Percentiles rank a stretch among this genome's conserved stretches.
These are phyloP conservation scores for Balaeniceps rex DNA, from an alignment of 2,113 vertebrate species.

Conservation along the genomic window DNA sequence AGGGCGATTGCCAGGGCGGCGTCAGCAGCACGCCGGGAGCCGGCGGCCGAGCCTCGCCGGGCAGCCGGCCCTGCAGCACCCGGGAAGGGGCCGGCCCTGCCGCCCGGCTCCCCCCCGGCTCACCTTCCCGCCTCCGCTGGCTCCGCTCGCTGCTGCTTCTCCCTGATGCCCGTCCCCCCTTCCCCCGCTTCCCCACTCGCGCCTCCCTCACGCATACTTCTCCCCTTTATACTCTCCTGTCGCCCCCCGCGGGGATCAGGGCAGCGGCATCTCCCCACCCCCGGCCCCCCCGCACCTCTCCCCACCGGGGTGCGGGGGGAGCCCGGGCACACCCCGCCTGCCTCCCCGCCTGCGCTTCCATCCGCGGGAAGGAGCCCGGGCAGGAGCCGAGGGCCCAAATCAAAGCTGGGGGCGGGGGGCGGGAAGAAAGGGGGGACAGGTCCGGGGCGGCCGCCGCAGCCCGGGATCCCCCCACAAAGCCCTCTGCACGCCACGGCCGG, in stretches of 20 bases:
- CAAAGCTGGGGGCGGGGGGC: not conserved
- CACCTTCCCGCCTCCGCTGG: not conserved
- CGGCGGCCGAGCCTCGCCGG: not conserved
- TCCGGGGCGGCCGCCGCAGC: not conserved
- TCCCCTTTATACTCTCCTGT: not conserved
- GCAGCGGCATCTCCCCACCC: not conserved
- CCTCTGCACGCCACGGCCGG: not conserved
- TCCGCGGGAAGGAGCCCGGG: not conserved
- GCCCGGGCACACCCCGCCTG: not conserved
- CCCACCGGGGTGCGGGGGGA: not conserved
- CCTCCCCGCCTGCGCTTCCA: not conserved
- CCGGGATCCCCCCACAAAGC: not conserved
- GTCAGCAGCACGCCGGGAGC: constrained; percentile 14
- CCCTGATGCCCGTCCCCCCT: not conserved
- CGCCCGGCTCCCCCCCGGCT: not conserved
- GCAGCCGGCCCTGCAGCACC: not conserved
- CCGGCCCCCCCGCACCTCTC: not conserved
- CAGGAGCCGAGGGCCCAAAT: not conserved
- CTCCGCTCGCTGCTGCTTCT: not conserved
- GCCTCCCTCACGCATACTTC: not conserved
- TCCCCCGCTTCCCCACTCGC: not conserved
- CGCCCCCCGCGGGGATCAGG: not conserved
- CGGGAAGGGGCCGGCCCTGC: not conserved
- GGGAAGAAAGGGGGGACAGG: not conserved
- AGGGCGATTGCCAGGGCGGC: constrained; percentile 30